Evolutionary conservation across 2,113 vertebrate species (phyloP), one percentile per base, ranked within the genome.

Genomic region (Petroica traversi): DNA sequence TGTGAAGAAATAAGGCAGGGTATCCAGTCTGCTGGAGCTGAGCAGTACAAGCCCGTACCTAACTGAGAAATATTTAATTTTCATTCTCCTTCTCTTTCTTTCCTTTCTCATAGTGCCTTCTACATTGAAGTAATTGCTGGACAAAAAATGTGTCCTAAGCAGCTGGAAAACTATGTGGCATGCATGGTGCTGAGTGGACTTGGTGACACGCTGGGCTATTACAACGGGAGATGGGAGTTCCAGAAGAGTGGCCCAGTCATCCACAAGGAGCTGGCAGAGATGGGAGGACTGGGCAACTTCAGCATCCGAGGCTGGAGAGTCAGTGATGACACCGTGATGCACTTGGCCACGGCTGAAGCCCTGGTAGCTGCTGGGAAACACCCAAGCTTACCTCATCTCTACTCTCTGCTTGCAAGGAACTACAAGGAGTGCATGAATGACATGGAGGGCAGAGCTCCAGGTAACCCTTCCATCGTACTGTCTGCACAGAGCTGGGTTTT

Each of bases 291-390:
- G 11, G 64, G 73, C 15, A 95, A 97, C 46, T 28, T 99, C 31
- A 91, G 97, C 9, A 95, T 98, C 46, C 76, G 48, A 4, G 74
- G 57, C 0, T 98, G 98, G 98, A 97, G 45, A 22, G 98, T 99
- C 73, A 99, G 98, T 0, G 98, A 99, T 45, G 98, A 99, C n/a
- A 99, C 98, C 0, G 96, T 99, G 58, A 99, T 99, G 98, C 98
- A 99, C 85, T 83, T 99, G 93, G 98, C 98, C n/a, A 99, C 98
- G 0, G 98, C 98, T 0, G 98, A 99, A 74, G 98, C 98, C 15
- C 95, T 99, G 68, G 61, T 97, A 62, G 94, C 97, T 88, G 98
- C 97, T 0, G 97, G 97, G 17, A 86, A 85, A 25, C 64, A 73
- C 4, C 43, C 86, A 5, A 52, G 45, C 8, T 84, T 98, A 43